Conservation (phyloP, 2,888 invertebrate species). For the Leptopilina drosophilae region DNA sequence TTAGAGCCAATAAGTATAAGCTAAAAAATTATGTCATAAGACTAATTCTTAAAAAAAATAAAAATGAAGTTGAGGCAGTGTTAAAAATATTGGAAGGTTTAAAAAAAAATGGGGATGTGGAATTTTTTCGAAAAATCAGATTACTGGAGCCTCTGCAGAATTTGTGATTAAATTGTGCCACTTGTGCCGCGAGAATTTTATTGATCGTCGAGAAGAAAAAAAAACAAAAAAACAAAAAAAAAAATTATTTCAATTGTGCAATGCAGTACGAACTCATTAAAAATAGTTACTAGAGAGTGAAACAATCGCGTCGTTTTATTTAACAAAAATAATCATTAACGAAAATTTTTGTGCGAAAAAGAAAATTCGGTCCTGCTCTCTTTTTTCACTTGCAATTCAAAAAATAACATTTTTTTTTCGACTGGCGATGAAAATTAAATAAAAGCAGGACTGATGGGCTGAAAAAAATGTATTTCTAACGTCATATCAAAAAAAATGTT, state of each 20-base stretch:
- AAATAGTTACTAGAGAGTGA: background rate
- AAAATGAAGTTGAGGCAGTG: conserved; percentile 11
- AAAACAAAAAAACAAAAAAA: conserved; percentile 15
- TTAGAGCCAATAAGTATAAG: conserved; percentile 16
- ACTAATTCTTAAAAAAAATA: background rate
- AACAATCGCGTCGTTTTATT: conserved; percentile 6
- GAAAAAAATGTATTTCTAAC: conserved; percentile 31
- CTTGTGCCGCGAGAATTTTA: conserved; percentile 63
- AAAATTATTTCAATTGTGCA: conserved; percentile 21
- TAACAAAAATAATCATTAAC: background rate
- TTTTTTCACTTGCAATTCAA: background rate
- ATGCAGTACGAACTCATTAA: conserved; percentile 35
- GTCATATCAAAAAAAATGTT: conserved; percentile 30
- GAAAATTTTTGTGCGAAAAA: conserved; percentile 6
- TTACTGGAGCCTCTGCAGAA: conserved; percentile 43
- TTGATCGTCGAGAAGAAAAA: conserved; percentile 48
- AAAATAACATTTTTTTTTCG: background rate
- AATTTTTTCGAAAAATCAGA: conserved; percentile 28
- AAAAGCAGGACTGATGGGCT: background rate
- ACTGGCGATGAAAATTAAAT: background rate
- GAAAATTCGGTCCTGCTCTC: background rate
- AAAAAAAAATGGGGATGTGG: conserved; percentile 10
- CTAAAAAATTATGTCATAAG: background rate
- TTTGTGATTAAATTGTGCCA: conserved; percentile 74
- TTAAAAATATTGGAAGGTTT: background rate